phyloP scores from a whole-genome alignment of 1,140 invertebrate genomes.

The Adelges cooleyi region DNA sequence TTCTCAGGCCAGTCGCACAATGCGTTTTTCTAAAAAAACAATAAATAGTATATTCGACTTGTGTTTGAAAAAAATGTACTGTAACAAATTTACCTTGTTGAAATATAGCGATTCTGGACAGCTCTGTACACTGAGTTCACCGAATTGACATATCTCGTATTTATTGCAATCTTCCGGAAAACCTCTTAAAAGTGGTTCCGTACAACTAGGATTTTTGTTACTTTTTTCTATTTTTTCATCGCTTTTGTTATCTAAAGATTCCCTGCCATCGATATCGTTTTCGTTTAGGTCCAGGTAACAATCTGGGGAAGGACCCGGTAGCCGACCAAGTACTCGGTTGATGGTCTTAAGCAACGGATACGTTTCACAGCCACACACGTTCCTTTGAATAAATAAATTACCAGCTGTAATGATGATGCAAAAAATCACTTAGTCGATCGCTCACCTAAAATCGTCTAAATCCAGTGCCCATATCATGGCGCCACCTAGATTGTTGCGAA shows the following conservation, averaged over 20 bases:
- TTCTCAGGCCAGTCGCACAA: conserved; percentile 11
- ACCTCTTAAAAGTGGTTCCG: conserved; percentile 36
- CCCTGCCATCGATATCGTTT: not conserved
- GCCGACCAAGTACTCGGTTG: conserved; percentile 56
- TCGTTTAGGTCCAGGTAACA: conserved; percentile 32
- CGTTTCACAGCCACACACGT: conserved; percentile 57
- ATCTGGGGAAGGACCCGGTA: conserved; percentile 39
- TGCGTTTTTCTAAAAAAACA: not conserved
- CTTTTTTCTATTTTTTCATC: not conserved
- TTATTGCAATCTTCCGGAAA: conserved; percentile 60
- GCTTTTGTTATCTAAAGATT: not conserved
- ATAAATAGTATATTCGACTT: not conserved
- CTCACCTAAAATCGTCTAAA: conserved; percentile 56
- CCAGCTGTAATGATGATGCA: not conserved
- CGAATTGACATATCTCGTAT: conserved; percentile 68
- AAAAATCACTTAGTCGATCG: not conserved
- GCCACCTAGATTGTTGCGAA: conserved; percentile 51
- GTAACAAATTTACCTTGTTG: conserved; percentile 45
- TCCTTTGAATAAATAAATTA: conserved; percentile 34
- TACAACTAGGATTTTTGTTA: not conserved
- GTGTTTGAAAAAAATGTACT: not conserved
- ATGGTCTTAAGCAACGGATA: conserved; percentile 68
- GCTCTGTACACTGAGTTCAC: conserved; percentile 47
- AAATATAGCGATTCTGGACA: conserved; percentile 63
- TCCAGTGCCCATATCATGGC: conserved; percentile 71